These are phyloP conservation scores for Hyppa rectilinea DNA, from an alignment of 2,888 invertebrate species.

Conservation along the genomic window DNA sequence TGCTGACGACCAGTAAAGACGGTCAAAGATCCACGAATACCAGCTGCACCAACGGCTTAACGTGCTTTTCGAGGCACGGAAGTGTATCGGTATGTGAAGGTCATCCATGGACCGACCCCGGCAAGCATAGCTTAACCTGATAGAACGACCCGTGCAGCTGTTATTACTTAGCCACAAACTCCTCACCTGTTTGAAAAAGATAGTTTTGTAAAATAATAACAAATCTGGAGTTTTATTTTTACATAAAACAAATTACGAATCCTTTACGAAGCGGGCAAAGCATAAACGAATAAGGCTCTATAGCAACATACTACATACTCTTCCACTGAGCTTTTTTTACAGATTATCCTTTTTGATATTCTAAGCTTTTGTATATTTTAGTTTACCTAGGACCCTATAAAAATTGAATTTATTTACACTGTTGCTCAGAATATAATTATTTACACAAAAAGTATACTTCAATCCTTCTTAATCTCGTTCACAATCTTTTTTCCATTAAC, in stretches of 20 bases:
- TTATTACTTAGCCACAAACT: too few relatives aligned
- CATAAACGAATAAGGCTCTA: neutral
- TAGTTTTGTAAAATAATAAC: neutral
- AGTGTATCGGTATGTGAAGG: too few relatives aligned
- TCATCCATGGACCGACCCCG: too few relatives aligned
- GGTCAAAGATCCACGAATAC: too few relatives aligned
- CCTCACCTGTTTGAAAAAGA: too few relatives aligned
- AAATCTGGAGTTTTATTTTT: neutral
- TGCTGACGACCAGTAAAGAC: too few relatives aligned
- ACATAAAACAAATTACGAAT: neutral
- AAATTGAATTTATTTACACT: too few relatives aligned
- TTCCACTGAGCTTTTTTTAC: neutral
- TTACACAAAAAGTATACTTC: slow-evolving; percentile 4
- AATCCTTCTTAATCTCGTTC: slow-evolving; percentile 31
- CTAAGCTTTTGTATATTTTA: neutral
- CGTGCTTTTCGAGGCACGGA: too few relatives aligned
- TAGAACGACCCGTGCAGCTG: too few relatives aligned
- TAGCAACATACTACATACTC: neutral
- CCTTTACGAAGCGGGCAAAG: neutral
- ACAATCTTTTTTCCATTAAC: slow-evolving; percentile 58
- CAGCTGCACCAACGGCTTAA: too few relatives aligned
- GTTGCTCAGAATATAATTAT: slow-evolving; percentile 6
- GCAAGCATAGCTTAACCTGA: too few relatives aligned
- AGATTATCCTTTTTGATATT: neutral
- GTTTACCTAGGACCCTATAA: neutral